Percentiles rank a stretch among this genome's conserved stretches.
These are phyloP conservation scores for Esox lucius DNA, from an alignment of 2,797 vertebrate species.

Conservation along the genomic window DNA sequence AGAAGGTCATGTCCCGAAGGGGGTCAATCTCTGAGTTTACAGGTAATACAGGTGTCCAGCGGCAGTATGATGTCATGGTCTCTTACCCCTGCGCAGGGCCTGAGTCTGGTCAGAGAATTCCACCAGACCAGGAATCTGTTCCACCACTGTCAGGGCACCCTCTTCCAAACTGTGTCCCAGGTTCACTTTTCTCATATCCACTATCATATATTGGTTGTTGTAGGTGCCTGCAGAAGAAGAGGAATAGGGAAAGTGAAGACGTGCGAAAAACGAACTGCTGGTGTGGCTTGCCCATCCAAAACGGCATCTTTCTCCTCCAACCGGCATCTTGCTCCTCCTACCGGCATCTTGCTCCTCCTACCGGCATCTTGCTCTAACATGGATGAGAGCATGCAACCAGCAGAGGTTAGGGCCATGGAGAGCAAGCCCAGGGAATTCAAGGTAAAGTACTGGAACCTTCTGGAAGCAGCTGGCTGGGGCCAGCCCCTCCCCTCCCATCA, in stretches of 20 bases:
- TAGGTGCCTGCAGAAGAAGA: constrained; percentile 79
- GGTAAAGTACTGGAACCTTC: too few relatives aligned
- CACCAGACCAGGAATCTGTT: constrained; percentile 90
- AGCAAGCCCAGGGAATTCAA: too few relatives aligned
- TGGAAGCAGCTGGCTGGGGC: too few relatives aligned
- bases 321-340: too few relatives aligned
- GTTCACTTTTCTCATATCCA: constrained; percentile 86
- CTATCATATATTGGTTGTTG: constrained; percentile 94
- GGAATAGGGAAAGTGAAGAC: neutral
- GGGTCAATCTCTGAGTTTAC: neutral
- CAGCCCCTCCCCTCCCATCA: too few relatives aligned
- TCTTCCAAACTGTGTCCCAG: constrained; percentile 73
- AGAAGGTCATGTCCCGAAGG: neutral
- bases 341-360: too few relatives aligned
- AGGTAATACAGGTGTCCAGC: neutral
- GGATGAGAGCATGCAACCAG: too few relatives aligned
- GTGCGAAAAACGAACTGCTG: neutral
- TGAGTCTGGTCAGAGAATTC: constrained; percentile 89
- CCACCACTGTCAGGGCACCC: constrained; percentile 84
- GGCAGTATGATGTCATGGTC: neutral
- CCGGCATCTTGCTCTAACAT: too few relatives aligned
- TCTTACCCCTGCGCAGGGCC: constrained; percentile 83
- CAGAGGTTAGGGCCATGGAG: too few relatives aligned
- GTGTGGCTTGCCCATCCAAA: too few relatives aligned
- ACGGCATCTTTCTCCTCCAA: too few relatives aligned